Conservation (phyloP, 37 sponge, comb jelly and placozoan species). For the Theonella swinhoei region DNA sequence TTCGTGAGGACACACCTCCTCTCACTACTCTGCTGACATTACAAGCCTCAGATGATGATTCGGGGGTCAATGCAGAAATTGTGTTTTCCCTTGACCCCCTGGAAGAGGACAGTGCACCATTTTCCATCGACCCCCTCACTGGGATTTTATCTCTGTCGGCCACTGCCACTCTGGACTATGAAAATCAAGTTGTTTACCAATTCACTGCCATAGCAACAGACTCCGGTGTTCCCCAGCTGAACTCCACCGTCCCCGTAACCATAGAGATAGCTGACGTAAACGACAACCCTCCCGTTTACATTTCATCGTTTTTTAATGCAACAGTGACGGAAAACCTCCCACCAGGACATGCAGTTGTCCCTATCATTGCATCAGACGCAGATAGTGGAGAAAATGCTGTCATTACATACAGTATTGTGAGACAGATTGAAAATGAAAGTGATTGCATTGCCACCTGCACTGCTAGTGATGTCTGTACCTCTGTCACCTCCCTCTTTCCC, state of each 20-base stretch:
- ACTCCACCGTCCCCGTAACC: conserved; percentile 16
- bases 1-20: conserved; percentile 42
- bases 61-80: conserved; percentile 59
- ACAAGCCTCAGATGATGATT: conserved; percentile 67
- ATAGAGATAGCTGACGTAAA: conserved; percentile 63
- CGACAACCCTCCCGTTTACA: conserved; percentile 76
- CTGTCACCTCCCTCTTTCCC: conserved; percentile 5
- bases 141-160: conserved; percentile 30
- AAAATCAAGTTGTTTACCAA: conserved; percentile 16
- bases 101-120: not conserved
- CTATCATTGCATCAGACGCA: conserved; percentile 60
- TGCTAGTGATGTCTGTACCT: conserved; percentile 1
- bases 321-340: conserved; percentile 61
- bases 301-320: not conserved
- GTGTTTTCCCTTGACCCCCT: conserved; percentile 37
- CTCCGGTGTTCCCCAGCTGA: conserved; percentile 50
- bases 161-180: conserved; percentile 42
- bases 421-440: not conserved
- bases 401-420: conserved; percentile 27
- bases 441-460: conserved; percentile 12
- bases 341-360: not conserved
- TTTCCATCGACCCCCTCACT: conserved; percentile 46
- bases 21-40: conserved; percentile 26
- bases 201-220: conserved; percentile 58
- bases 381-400: conserved; percentile 67